These are phyloP conservation scores for Drosophila seclusa DNA, from an alignment of 2,888 invertebrate species.

Conservation along the genomic window DNA sequence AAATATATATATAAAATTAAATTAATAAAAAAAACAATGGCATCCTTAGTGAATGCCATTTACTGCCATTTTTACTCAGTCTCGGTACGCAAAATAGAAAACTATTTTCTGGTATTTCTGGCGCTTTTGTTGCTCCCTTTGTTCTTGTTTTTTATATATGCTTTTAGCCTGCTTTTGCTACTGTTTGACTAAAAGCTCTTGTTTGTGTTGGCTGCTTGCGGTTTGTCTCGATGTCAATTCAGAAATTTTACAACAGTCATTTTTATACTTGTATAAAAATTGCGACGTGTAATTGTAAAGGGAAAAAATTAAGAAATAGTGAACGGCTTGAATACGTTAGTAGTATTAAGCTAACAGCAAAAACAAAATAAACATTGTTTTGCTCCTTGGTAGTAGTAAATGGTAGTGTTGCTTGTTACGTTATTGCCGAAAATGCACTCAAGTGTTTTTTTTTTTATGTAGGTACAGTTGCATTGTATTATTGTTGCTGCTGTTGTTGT, in stretches of 20 bases:
- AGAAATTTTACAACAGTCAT: slow-evolving; percentile 41
- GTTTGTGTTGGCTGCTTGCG: slow-evolving; percentile 39
- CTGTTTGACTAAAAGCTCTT: slow-evolving; percentile 20
- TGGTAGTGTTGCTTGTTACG: slow-evolving; percentile 66
- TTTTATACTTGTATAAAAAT: slow-evolving; percentile 36
- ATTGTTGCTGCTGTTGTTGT: slow-evolving; percentile 36
- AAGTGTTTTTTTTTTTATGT: slow-evolving; percentile 21
- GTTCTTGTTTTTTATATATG: slow-evolving; percentile 30
- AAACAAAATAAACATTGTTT: slow-evolving; percentile 25
- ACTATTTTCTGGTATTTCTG: slow-evolving; percentile 59
- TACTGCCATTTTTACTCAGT: slow-evolving; percentile 68
- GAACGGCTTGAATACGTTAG: slow-evolving; percentile 62
- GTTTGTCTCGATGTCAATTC: slow-evolving; percentile 39
- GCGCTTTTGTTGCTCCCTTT: slow-evolving; percentile 63
- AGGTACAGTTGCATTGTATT: slow-evolving; percentile 59
- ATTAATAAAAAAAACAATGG: slow-evolving; percentile 33
- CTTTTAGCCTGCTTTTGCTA: slow-evolving; percentile 17
- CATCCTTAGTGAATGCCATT: slow-evolving; percentile 43
- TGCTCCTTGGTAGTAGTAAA: slow-evolving; percentile 59
- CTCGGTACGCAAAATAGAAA: slow-evolving; percentile 72
- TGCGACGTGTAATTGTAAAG: slow-evolving; percentile 35
- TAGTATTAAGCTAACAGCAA: slow-evolving; percentile 56
- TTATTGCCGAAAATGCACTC: slow-evolving; percentile 67
- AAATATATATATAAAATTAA: slow-evolving; percentile 8
- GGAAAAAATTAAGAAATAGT: slow-evolving; percentile 24